These are phyloP conservation scores for Calidris pugnax DNA, from an alignment of 2,113 vertebrate species.

Conservation along the genomic window DNA sequence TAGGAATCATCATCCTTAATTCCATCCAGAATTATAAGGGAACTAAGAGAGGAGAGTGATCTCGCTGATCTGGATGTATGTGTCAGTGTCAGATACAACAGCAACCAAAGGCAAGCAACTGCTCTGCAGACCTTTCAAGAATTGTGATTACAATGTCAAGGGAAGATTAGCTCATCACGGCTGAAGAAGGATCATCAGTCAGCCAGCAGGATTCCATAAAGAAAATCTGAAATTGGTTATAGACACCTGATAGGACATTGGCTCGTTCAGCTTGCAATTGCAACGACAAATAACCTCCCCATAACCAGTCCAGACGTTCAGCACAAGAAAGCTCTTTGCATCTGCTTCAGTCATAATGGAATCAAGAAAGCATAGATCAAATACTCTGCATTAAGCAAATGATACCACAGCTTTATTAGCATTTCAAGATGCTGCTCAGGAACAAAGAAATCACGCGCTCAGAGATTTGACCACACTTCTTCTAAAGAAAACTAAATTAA, in stretches of 20 bases:
- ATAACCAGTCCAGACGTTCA: background rate
- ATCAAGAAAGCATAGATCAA: slow-evolving; percentile 47
- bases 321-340: slow-evolving; percentile 24
- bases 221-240: slow-evolving; percentile 26
- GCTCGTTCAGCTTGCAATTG: background rate
- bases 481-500: background rate
- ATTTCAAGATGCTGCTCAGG: slow-evolving; percentile 60
- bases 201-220: slow-evolving; percentile 51
- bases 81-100: background rate
- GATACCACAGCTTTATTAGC: slow-evolving; percentile 40
- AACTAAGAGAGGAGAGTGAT: background rate
- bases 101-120: background rate
- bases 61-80: background rate
- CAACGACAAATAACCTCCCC: slow-evolving; percentile 13
- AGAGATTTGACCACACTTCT: slow-evolving; percentile 6
- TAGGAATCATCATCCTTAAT: slow-evolving; percentile 3
- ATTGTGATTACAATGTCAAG: background rate
- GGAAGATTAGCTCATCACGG: slow-evolving; percentile 31
- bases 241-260: background rate
- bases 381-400: background rate
- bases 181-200: slow-evolving; percentile 28
- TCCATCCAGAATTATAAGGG: background rate
- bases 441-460: slow-evolving; percentile 42
- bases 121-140: slow-evolving; percentile 7
- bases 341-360: slow-evolving; percentile 19